Conservation (phyloP, 1,140 invertebrate species). For the Pseudomyrmex pallidus region DNA sequence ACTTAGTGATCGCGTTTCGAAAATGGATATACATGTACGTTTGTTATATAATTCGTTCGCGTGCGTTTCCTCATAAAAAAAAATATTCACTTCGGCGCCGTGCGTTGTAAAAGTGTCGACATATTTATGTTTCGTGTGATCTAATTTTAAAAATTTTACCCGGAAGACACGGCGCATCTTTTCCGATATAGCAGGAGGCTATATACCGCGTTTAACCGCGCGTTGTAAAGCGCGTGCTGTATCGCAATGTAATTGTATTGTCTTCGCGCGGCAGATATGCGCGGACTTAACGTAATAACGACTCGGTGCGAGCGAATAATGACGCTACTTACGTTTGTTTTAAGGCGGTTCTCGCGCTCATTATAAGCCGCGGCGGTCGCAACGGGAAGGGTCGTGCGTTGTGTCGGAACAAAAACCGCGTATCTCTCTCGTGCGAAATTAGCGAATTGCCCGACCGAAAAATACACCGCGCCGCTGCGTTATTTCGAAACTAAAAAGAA, state of each 20-base stretch:
- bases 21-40: not conserved
- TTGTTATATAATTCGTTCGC: not conserved
- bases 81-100: too few relatives aligned
- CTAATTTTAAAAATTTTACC: constrained; percentile 40
- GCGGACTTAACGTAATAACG: constrained; percentile 50
- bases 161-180: constrained; percentile 11
- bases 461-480: constrained; percentile 28
- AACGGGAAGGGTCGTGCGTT: constrained; percentile 8
- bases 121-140: constrained; percentile 32
- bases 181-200: not conserved
- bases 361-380: constrained; percentile 38
- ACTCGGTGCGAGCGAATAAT: constrained; percentile 44
- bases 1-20: constrained; percentile 32
- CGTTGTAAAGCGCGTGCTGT: not conserved
- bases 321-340: constrained; percentile 42
- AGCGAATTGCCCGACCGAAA: constrained; percentile 45
- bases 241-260: constrained; percentile 51
- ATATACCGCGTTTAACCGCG: not conserved
- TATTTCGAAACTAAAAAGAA: constrained; percentile 7
- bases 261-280: constrained; percentile 43
- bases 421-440: constrained; percentile 32
- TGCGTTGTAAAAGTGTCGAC: constrained; percentile 5
- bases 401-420: constrained; percentile 51
- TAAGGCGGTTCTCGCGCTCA: constrained; percentile 41
- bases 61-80: too few relatives aligned